A percentile compares a stretch with the other conserved stretches of the same genome.
Conservation (phyloP, 1,140 invertebrate species). For the Zaprionus lachaisei region DNA sequence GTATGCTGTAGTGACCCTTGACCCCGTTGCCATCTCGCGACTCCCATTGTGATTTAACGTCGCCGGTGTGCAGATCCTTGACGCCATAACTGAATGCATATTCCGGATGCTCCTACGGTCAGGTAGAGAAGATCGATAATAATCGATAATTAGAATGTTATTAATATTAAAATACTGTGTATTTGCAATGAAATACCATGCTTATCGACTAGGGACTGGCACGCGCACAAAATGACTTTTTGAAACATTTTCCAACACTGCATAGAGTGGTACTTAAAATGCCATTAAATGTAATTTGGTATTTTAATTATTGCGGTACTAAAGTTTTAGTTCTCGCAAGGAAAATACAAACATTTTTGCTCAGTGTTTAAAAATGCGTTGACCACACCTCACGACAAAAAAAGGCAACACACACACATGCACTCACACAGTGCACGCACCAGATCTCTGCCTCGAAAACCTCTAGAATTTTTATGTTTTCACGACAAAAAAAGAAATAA, state of each 20-base stretch:
- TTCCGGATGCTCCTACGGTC: conserved; percentile 86
- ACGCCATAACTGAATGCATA: conserved; percentile 90
- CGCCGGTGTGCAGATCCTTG: conserved; percentile 88
- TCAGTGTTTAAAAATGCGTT: conserved; percentile 27
- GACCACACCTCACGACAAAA: conserved; percentile 34
- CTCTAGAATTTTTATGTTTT: conserved; percentile 62
- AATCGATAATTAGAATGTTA: conserved; percentile 4
- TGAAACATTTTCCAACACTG: background rate
- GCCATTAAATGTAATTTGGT: background rate
- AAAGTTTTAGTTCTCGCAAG: background rate
- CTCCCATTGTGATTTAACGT: conserved; percentile 88
- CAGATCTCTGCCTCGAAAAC: conserved; percentile 30
- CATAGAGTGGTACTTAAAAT: background rate
- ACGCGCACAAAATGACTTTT: background rate
- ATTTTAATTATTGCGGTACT: background rate
- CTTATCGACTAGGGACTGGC: too few species aligned
- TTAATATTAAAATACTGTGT: too few species aligned
- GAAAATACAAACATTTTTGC: conserved; percentile 2
- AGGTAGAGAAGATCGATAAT: background rate
- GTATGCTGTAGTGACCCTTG: conserved; percentile 88
- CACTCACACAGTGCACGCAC: conserved; percentile 13
- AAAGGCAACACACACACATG: conserved; percentile 1
- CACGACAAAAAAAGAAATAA: conserved; percentile 49
- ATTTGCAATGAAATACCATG: too few species aligned
- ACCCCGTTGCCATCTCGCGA: conserved; percentile 86